phyloP scores from a whole-genome alignment of 2,797 vertebrate species.

The Gobio occitaniae region DNA sequence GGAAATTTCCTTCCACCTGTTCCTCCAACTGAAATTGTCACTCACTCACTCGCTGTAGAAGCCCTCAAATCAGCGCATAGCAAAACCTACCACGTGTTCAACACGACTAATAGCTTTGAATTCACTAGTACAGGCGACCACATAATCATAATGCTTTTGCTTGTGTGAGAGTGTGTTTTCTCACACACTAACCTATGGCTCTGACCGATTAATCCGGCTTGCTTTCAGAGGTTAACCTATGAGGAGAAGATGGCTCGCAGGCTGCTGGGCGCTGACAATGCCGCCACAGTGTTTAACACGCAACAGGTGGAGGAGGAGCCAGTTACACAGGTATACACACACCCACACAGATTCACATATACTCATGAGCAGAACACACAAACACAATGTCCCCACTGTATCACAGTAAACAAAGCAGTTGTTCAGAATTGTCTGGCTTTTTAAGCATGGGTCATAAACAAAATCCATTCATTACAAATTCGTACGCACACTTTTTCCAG shows the following conservation, averaged over 20 bases:
- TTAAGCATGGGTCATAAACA: slow-evolving; percentile 4
- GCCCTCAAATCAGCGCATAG: not conserved
- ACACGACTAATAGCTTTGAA: slow-evolving; percentile 38
- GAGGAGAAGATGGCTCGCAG: slow-evolving; percentile 99
- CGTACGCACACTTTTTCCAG: not conserved
- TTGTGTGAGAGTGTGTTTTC: slow-evolving; percentile 63
- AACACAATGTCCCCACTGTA: slow-evolving; percentile 2
- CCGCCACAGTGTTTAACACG: slow-evolving; percentile 90
- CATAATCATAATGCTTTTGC: slow-evolving; percentile 20
- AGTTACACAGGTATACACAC: slow-evolving; percentile 53
- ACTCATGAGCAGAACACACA: slow-evolving; percentile 7
- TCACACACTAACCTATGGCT: slow-evolving; percentile 74
- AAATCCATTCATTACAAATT: not conserved
- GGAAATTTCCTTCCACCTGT: not conserved
- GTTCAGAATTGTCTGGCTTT: not conserved
- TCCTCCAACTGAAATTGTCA: not conserved
- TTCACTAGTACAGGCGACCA: slow-evolving; percentile 16
- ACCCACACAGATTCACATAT: not conserved
- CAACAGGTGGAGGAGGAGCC: slow-evolving; percentile 92
- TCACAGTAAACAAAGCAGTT: not conserved
- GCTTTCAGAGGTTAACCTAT: slow-evolving; percentile 93
- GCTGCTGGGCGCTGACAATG: slow-evolving; percentile 93
- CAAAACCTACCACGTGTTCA: slow-evolving; percentile 7
- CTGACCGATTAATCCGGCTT: slow-evolving; percentile 68
- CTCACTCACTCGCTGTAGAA: not conserved